These are phyloP conservation scores for Epirrhoe tristata DNA, from an alignment of 2,888 invertebrate species.

Conservation along the genomic window DNA sequence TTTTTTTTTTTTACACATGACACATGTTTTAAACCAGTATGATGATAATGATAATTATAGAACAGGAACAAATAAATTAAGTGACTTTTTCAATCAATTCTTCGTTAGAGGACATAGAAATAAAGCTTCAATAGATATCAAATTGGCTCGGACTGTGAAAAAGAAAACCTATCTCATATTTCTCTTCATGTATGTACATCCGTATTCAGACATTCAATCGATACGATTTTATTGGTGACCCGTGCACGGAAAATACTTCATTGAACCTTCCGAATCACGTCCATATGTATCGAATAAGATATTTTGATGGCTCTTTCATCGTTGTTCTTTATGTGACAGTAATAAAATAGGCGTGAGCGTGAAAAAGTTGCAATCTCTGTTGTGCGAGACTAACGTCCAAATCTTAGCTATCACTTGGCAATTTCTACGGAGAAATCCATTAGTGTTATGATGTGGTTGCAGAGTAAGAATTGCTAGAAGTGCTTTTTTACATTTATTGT, in stretches of 20 bases:
- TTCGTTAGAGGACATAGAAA: not conserved
- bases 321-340: slow-evolving; percentile 53
- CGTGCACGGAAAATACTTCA: slow-evolving; percentile 23
- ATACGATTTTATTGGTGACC: slow-evolving; percentile 13
- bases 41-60: too few species aligned
- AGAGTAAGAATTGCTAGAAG: slow-evolving; percentile 46
- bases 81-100: not conserved
- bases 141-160: not conserved
- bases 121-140: not conserved
- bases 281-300: slow-evolving; percentile 53
- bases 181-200: not conserved
- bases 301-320: slow-evolving; percentile 58
- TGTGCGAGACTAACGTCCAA: slow-evolving; percentile 50
- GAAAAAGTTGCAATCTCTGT: slow-evolving; percentile 58
- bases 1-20: too few species aligned
- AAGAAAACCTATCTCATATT: not conserved
- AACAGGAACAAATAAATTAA: not conserved
- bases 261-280: slow-evolving; percentile 37
- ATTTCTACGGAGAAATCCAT: slow-evolving; percentile 67
- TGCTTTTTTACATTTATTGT: not conserved
- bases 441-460: slow-evolving; percentile 63
- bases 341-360: slow-evolving; percentile 56
- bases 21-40: too few species aligned
- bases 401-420: slow-evolving; percentile 59
- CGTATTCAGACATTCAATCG: slow-evolving; percentile 14